Evolutionary conservation across 2,888 invertebrate species (phyloP), one percentile per base, ranked within the genome.

Genomic region (Melanostoma mellinum): DNA sequence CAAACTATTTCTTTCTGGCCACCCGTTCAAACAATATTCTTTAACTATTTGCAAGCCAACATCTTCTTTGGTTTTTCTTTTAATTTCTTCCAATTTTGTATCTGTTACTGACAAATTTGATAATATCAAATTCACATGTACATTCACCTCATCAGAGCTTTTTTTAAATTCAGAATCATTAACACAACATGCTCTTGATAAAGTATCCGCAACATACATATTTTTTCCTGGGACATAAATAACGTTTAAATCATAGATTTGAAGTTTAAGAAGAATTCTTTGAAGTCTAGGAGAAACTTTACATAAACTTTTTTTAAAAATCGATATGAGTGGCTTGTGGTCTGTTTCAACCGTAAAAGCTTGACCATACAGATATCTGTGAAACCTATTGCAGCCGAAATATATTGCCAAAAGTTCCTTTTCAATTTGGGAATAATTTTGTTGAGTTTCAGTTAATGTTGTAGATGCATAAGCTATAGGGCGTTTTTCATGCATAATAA

Each of bases 391-490:
- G 44, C 68, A 44, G 35, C 68, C 42, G 44, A 44, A 68, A 42
- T 32, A 33, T 33, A 67, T 67, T 42, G 67, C 67, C 1, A 50
- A 33, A 6, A 63, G 10, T 48, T 89, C 88, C 79, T 88, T 89
- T 61, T 89, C 88, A 8, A 73, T 74, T 32, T 74, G 74, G 6
- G 67, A 44, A 67, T 56, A 56, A 48, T 48, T 36, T 38, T 67
- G 33, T n/a, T 67, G 74, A 3, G 36, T 10, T 1, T 55, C n/a
- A 4, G 42, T 55, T 4, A 69, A 38, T 6, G 60, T 68, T 30
- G 48, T 38, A 3, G 61, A 68, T 10, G 50, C 68, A 67, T 44
- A 76, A 6, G 76, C 76, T 30, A 53, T 53, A 3, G 32, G 58
- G 33, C 20, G 3, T 46, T 53, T 53, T 53, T 53, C 53, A 53